phyloP scores from a whole-genome alignment of 2,797 vertebrate species.

The Tauraco hartlaubi region DNA sequence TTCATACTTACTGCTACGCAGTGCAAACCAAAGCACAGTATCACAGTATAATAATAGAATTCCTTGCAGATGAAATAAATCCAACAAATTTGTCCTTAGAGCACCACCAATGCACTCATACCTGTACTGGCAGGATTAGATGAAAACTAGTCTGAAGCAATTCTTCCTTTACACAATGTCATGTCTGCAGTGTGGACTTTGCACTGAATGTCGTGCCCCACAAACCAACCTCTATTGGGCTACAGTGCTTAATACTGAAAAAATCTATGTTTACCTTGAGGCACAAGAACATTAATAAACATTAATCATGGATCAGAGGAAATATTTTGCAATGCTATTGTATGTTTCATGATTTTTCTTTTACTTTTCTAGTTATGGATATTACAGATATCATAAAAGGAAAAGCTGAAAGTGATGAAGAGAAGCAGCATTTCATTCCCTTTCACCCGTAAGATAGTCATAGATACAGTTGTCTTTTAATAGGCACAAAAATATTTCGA shows the following conservation, averaged over 20 bases:
- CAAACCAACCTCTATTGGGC: neutral
- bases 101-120: neutral
- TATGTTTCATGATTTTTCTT: neutral
- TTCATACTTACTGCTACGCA: neutral
- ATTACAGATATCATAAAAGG: slow-evolving; percentile 98
- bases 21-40: neutral
- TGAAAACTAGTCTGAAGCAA: neutral
- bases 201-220: neutral
- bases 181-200: neutral
- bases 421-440: slow-evolving; percentile 97
- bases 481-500: neutral
- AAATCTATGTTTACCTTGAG: neutral
- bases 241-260: neutral
- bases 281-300: neutral
- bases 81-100: neutral
- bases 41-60: neutral
- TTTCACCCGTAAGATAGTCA: slow-evolving; percentile 91
- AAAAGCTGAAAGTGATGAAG: slow-evolving; percentile 94
- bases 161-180: neutral
- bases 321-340: neutral
- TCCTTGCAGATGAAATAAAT: neutral
- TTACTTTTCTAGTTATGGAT: slow-evolving; percentile 91
- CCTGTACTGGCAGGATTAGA: neutral
- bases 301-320: neutral
- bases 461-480: neutral